Evolutionary conservation across 2,888 invertebrate genomes (phyloP).

Genomic region (Spilosoma lubricipeda): DNA sequence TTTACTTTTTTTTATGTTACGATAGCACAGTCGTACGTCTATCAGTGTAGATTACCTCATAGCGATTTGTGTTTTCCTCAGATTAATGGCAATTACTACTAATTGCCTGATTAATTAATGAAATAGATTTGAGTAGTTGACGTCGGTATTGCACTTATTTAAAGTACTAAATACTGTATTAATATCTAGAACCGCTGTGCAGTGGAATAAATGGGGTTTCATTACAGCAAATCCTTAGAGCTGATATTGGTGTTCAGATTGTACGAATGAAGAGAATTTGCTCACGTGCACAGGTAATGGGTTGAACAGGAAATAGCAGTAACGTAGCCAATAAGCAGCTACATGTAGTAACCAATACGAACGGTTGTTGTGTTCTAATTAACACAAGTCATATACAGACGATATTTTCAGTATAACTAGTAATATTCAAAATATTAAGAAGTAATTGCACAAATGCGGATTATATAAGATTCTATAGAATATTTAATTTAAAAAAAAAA

Average conservation of each 20-base stretch:
- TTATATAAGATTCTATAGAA: neutral
- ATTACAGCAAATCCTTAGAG: neutral
- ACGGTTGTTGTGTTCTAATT: neutral
- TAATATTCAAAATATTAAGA: neutral
- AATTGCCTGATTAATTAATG: neutral
- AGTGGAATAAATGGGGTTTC: neutral
- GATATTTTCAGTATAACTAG: neutral
- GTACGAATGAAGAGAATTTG: constrained; percentile 4
- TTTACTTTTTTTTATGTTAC: too few species aligned
- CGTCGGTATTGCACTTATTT: neutral
- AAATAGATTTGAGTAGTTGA: neutral
- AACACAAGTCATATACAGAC: neutral
- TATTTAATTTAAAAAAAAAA: too few species aligned
- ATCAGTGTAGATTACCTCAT: too few species aligned
- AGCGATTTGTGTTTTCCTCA: too few species aligned
- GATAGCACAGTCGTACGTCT: too few species aligned
- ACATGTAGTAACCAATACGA: neutral
- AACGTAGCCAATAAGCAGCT: constrained; percentile 8
- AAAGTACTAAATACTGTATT: neutral
- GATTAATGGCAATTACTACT: neutral
- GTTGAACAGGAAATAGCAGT: neutral
- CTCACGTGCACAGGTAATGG: constrained; percentile 8
- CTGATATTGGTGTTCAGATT: neutral
- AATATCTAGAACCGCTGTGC: neutral
- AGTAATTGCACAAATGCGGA: neutral